Conservation (phyloP, 2,888 invertebrate genomes). For the Lycia hirtaria region DNA sequence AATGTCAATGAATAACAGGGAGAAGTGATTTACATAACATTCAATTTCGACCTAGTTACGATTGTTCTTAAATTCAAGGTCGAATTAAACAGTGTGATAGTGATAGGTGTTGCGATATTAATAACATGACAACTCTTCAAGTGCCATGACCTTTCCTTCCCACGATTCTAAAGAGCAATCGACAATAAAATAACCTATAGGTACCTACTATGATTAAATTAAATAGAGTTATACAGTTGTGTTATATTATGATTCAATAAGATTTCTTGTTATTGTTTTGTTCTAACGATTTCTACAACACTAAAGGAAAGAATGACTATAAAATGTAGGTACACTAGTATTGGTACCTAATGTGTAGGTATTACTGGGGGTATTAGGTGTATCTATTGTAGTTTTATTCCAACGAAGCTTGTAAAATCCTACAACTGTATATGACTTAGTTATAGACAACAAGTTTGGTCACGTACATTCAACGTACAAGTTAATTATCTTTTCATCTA, state of each 20-base stretch:
- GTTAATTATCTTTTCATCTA: no score
- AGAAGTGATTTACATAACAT: constrained; percentile 69
- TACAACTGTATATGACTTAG: no score
- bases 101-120: constrained; percentile 37
- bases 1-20: constrained; percentile 65
- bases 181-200: constrained; percentile 35
- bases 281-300: constrained; percentile 12
- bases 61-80: constrained; percentile 73
- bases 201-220: constrained; percentile 33
- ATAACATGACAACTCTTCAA: constrained; percentile 51
- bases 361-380: no score
- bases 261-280: constrained; percentile 24
- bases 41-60: constrained; percentile 60
- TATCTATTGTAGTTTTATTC: no score
- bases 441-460: no score
- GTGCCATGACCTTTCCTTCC: constrained; percentile 49
- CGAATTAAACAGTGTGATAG: constrained; percentile 44
- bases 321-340: no score
- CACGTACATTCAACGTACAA: no score
- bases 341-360: no score
- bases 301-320: constrained; percentile 4
- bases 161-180: constrained; percentile 47
- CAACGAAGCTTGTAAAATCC: no score
- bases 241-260: constrained; percentile 33
- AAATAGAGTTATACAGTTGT: no score